Conservation (phyloP, 2,888 invertebrate species). For the Thera obeliscata region DNA sequence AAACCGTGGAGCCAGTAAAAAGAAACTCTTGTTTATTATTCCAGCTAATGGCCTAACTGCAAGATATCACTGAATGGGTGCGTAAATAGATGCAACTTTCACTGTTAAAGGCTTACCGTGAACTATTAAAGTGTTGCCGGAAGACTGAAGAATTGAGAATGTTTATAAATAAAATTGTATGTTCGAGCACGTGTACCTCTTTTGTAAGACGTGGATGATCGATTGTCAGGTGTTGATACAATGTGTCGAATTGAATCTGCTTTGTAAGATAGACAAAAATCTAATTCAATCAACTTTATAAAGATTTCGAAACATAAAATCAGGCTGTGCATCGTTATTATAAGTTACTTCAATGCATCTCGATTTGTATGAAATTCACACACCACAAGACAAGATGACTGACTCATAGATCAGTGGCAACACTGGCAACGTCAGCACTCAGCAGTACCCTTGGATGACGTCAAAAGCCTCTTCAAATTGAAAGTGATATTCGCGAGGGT, state of each 20-base stretch:
- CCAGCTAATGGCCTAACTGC: constrained; percentile 23
- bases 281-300: background rate
- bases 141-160: background rate
- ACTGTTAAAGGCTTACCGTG: constrained; percentile 13
- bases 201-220: background rate
- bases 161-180: constrained; percentile 4
- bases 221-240: background rate
- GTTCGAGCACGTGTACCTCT: background rate
- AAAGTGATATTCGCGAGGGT: constrained; percentile 23
- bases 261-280: background rate
- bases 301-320: constrained; percentile 5
- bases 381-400: constrained; percentile 11
- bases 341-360: background rate
- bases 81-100: constrained; percentile 25
- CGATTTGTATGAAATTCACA: constrained; percentile 10
- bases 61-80: constrained; percentile 18
- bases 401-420: constrained; percentile 7
- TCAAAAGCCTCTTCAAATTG: constrained; percentile 23
- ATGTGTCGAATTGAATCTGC: background rate
- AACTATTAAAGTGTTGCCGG: constrained; percentile 11
- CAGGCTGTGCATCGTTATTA: background rate
- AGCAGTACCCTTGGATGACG: constrained; percentile 12
- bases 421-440: constrained; percentile 11
- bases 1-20: constrained; percentile 15
- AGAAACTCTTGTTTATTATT: constrained; percentile 26